Conservation (phyloP, 2,797 vertebrate species). For the Pithecia hirsuta region DNA sequence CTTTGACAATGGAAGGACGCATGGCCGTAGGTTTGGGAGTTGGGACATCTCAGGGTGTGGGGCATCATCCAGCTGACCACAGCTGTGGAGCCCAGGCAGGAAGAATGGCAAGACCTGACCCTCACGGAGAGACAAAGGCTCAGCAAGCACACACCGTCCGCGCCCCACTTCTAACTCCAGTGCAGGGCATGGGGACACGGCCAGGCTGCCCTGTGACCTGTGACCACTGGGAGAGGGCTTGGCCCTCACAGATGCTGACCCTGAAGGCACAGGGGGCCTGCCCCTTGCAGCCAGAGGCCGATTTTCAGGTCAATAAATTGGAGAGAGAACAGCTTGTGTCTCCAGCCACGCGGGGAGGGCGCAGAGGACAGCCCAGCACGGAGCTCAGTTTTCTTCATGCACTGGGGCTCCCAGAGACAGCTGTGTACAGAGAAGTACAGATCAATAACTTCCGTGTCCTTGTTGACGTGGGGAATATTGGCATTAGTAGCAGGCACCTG, state of each 20-base stretch:
- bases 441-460: neutral
- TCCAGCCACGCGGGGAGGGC: fast-evolving
- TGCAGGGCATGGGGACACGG: fast-evolving
- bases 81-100: fast-evolving
- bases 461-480: fast-evolving
- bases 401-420: neutral
- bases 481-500: fast-evolving
- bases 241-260: neutral
- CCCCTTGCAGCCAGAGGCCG: fast-evolving
- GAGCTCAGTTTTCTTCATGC: neutral
- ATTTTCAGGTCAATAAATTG: fast-evolving
- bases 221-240: neutral
- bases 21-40: fast-evolving
- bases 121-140: fast-evolving
- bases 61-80: fast-evolving
- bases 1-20: fast-evolving
- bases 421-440: neutral
- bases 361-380: fast-evolving
- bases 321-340: neutral
- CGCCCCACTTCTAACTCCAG: neutral
- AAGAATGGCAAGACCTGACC: fast-evolving
- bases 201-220: neutral
- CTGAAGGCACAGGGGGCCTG: neutral
- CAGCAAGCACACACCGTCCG: neutral
- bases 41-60: neutral